Evolutionary conservation across 2,797 vertebrate genomes (phyloP).

Genomic region (Tragelaphus eurycerus): DNA sequence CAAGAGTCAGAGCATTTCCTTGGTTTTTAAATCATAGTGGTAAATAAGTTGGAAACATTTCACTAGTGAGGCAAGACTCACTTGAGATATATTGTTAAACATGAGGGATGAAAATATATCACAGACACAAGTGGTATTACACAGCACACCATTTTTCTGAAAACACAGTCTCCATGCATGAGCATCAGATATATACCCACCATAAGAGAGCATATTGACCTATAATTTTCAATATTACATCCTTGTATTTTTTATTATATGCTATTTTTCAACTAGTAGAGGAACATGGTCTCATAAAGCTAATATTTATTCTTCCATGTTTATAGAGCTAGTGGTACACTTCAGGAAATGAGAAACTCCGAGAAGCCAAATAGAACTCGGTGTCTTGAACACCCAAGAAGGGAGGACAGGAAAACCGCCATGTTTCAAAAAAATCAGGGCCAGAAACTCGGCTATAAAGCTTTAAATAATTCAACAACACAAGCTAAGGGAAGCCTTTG

Average conservation of each 20-base stretch:
- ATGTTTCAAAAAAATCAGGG: not conserved
- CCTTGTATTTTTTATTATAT: conserved; percentile 79
- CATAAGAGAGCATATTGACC: conserved; percentile 71
- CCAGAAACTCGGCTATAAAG: conserved; percentile 13
- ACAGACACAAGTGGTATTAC: conserved; percentile 52
- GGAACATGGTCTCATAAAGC: conserved; percentile 79
- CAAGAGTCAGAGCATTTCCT: conserved; percentile 30
- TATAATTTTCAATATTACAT: conserved; percentile 80
- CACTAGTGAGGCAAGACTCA: conserved; percentile 54
- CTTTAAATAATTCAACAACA: conserved; percentile 56
- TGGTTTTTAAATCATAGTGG: conserved; percentile 31
- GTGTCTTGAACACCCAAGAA: conserved; percentile 63
- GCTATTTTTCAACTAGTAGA: conserved; percentile 79
- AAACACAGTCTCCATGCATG: conserved; percentile 60
- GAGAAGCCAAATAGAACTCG: conserved; percentile 75
- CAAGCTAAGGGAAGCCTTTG: not conserved
- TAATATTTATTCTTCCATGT: conserved; percentile 83
- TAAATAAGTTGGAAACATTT: conserved; percentile 72
- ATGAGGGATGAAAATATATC: conserved; percentile 67
- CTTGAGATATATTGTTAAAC: conserved; percentile 70
- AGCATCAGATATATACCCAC: conserved; percentile 75
- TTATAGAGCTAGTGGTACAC: conserved; percentile 59
- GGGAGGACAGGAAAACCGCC: conserved; percentile 33
- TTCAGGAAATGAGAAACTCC: conserved; percentile 73
- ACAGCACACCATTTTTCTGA: conserved; percentile 62